Evolutionary conservation across 2,888 invertebrate species (phyloP).

Genomic region (Seladonia tumulorum): DNA sequence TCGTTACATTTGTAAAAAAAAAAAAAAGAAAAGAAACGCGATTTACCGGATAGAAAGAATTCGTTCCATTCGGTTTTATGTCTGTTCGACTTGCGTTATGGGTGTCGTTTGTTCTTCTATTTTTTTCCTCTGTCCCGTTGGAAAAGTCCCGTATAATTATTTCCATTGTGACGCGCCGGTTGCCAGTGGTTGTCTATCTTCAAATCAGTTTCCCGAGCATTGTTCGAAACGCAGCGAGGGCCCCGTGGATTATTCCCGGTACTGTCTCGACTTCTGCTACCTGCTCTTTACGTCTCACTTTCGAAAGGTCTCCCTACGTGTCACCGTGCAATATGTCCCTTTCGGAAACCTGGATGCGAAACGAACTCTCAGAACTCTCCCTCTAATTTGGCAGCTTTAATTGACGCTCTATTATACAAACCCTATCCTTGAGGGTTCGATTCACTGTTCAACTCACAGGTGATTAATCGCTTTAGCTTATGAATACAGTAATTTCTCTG

Average conservation of each 20-base stretch:
- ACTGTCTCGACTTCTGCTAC: constrained; percentile 39
- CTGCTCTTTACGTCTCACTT: constrained; percentile 43
- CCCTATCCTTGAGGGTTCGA: too few relatives aligned
- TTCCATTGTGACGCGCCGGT: constrained; percentile 8
- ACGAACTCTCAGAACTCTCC: not conserved
- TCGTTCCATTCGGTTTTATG: not conserved
- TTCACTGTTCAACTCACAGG: too few relatives aligned
- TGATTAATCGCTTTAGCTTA: too few relatives aligned
- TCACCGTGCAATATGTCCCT: constrained; percentile 7
- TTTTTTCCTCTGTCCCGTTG: not conserved
- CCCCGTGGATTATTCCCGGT: not conserved
- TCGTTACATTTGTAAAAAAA: not conserved
- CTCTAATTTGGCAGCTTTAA: not conserved
- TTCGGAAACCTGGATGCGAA: not conserved
- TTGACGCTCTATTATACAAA: not conserved
- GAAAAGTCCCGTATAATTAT: constrained; percentile 16
- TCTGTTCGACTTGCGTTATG: not conserved
- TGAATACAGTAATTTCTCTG: too few relatives aligned
- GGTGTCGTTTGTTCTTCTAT: not conserved
- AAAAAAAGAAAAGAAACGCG: not conserved
- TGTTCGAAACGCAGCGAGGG: constrained; percentile 10
- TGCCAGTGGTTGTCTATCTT: not conserved
- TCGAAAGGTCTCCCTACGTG: constrained; percentile 3
- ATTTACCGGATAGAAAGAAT: not conserved
- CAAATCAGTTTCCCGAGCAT: constrained; percentile 15